phyloP scores from a whole-genome alignment of 2,797 vertebrate species.

The Myotis pilosus region DNA sequence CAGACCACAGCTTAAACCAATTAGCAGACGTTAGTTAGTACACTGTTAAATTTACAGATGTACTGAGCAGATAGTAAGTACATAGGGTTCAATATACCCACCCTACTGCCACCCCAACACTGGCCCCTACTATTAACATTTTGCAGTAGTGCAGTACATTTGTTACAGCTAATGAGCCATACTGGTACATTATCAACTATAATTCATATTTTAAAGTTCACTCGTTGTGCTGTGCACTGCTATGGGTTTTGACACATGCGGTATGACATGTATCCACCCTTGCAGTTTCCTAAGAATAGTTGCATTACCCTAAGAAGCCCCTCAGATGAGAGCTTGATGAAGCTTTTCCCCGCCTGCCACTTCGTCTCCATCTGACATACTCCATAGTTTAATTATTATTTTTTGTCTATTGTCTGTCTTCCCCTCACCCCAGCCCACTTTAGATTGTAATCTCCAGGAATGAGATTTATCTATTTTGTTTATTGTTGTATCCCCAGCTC shows the following conservation, averaged over 20 bases:
- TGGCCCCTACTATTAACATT: not conserved
- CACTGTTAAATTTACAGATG: not conserved
- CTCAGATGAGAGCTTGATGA: not conserved
- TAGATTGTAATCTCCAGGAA: not conserved
- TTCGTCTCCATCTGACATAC: not conserved
- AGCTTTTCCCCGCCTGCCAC: not conserved
- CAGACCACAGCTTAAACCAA: not conserved
- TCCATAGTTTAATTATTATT: not conserved
- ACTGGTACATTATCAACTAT: not conserved
- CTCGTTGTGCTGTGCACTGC: not conserved
- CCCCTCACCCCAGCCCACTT: not conserved
- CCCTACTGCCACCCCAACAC: fast-evolving
- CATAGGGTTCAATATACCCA: not conserved
- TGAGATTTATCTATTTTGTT: not conserved
- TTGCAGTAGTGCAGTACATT: not conserved
- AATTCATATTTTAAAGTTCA: not conserved
- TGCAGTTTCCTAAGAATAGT: not conserved
- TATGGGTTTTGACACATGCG: not conserved
- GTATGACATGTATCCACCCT: not conserved
- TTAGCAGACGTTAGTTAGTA: not conserved
- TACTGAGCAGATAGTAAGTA: not conserved
- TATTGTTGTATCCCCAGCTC: not conserved
- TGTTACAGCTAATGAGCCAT: not conserved
- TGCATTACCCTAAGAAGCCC: not conserved
- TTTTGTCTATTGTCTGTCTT: not conserved